Evolutionary conservation across 2,797 vertebrate species (phyloP).

Genomic region (Furcifer pardalis): DNA sequence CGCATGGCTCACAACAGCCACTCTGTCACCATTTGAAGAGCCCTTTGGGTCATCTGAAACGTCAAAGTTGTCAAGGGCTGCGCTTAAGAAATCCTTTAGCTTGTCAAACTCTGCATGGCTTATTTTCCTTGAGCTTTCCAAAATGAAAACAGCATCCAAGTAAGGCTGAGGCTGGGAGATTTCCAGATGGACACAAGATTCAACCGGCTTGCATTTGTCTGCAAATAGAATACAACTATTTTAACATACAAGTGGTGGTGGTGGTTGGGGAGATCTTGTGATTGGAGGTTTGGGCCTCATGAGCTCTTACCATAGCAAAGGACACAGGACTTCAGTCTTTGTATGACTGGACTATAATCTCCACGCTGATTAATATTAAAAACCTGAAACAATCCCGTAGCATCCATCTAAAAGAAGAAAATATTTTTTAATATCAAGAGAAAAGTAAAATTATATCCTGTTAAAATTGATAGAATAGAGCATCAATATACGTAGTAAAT

Average conservation of each 20-base stretch:
- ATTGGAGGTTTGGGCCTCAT: neutral
- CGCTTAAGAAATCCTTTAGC: conserved; percentile 63
- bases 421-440: neutral
- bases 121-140: conserved; percentile 69
- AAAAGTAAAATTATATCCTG: no score
- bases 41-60: conserved; percentile 48
- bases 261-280: neutral
- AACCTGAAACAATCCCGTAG: conserved; percentile 36
- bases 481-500: no score
- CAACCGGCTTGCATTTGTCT: conserved; percentile 70
- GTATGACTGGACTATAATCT: neutral
- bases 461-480: no score
- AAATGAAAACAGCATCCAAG: conserved; percentile 70
- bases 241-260: neutral
- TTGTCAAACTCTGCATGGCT: conserved; percentile 62
- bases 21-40: conserved; percentile 62
- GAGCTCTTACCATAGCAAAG: conserved; percentile 42
- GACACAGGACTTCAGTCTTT: conserved; percentile 18
- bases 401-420: conserved; percentile 29
- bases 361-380: neutral
- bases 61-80: conserved; percentile 65
- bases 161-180: neutral
- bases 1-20: conserved; percentile 69
- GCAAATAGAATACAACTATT: conserved; percentile 39
- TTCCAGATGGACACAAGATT: conserved; percentile 48